phyloP scores from a whole-genome alignment of 2,888 invertebrate genomes.

The Cheilosia pagana region DNA sequence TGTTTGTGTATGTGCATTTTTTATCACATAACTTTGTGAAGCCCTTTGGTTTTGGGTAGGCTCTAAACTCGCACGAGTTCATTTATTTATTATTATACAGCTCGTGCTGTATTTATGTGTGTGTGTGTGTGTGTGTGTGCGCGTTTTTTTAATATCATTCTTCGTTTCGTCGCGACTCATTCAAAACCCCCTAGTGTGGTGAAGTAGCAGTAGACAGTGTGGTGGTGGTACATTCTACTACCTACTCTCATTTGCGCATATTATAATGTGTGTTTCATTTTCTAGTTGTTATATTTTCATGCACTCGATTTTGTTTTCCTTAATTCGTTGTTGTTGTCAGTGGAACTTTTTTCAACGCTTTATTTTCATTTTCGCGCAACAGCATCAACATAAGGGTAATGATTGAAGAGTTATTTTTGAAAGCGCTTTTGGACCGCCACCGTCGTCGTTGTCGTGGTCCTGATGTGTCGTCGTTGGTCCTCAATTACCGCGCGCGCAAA shows the following conservation, averaged over 20 bases:
- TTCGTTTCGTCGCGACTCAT: slow-evolving; percentile 23
- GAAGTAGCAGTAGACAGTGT: slow-evolving; percentile 51
- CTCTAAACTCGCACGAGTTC: slow-evolving; percentile 29
- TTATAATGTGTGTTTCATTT: slow-evolving; percentile 57
- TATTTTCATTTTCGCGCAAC: slow-evolving; percentile 70
- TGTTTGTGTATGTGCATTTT: background rate
- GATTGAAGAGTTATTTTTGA: slow-evolving; percentile 69
- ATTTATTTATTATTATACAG: slow-evolving; percentile 67
- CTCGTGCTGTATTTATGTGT: slow-evolving; percentile 1
- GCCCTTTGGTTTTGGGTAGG: slow-evolving; percentile 37
- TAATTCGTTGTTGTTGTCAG: slow-evolving; percentile 33
- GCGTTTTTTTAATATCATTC: slow-evolving; percentile 34
- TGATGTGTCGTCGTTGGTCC: slow-evolving; percentile 60
- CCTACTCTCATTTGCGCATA: slow-evolving; percentile 62
- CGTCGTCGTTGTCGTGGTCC: slow-evolving; percentile 53
- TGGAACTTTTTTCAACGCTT: slow-evolving; percentile 48
- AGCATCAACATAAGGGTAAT: slow-evolving; percentile 70
- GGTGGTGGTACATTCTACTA: slow-evolving; percentile 48
- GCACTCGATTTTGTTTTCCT: slow-evolving; percentile 68
- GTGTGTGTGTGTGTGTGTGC: slow-evolving; percentile 5
- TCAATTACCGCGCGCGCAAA: slow-evolving; percentile 63
- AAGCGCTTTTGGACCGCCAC: slow-evolving; percentile 57
- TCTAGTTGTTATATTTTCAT: slow-evolving; percentile 55
- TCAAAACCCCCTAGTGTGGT: slow-evolving; percentile 29
- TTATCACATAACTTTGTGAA: slow-evolving; percentile 14